Conservation (phyloP, 2,888 invertebrate genomes). For the Lithophane ornitopus region DNA sequence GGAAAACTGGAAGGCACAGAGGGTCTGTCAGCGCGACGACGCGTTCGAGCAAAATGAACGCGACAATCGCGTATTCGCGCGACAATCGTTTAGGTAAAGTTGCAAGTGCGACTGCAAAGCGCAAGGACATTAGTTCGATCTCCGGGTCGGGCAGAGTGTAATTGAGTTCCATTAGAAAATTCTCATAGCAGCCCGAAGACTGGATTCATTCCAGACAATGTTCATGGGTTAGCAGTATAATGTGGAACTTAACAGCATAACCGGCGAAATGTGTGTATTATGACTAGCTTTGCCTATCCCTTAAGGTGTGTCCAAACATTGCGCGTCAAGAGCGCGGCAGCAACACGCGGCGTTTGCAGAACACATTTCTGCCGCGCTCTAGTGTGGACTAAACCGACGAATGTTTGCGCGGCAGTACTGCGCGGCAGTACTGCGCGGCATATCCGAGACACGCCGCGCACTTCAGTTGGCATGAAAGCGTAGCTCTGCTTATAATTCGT, state of each 20-base stretch:
- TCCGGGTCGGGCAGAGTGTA: background rate
- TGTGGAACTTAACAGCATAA: background rate
- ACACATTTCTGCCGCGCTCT: too few relatives aligned
- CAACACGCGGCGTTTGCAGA: too few relatives aligned
- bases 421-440: too few relatives aligned
- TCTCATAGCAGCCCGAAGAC: background rate
- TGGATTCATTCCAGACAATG: background rate
- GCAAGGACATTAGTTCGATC: background rate
- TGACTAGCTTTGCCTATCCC: background rate
- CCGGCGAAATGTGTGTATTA: background rate
- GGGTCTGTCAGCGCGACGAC: background rate
- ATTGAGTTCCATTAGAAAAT: background rate
- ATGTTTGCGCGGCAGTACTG: too few relatives aligned
- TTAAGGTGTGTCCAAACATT: too few relatives aligned
- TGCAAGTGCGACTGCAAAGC: background rate
- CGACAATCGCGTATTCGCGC: background rate
- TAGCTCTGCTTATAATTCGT: too few relatives aligned
- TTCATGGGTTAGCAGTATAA: background rate
- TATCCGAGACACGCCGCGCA: too few relatives aligned
- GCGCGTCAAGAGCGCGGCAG: too few relatives aligned
- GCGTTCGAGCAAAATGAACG: background rate
- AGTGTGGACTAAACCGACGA: too few relatives aligned
- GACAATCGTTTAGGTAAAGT: background rate
- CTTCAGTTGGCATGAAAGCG: too few relatives aligned
- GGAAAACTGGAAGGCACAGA: too few relatives aligned